Evolutionary conservation across 2,113 vertebrate genomes (phyloP), one percentile per base, ranked within the genome.

Genomic region (Campylomormyrus numenius): DNA sequence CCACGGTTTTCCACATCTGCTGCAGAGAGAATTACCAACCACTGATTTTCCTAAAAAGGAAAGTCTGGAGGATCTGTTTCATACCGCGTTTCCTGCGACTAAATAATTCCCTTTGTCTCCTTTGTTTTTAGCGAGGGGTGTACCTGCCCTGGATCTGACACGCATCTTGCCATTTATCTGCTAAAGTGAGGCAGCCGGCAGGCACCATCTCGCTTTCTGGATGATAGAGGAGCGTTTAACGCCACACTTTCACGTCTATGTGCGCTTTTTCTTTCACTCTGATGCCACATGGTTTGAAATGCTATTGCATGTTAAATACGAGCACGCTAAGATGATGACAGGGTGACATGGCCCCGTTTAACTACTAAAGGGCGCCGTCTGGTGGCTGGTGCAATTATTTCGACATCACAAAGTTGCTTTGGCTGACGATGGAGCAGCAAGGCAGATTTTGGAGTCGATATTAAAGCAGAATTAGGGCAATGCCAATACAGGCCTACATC

Each of bases 81-180:
- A 87, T n/a, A 27, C 49, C 49, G 0, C 49, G 9, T 50, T 87
- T 87, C 48, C 85, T 2, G 13, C 13, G n/a, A 87, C 46, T 52
- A 87, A 49, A 87, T 87, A 31, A 87, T 52, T 46, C 85, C 24
- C 46, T 87, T 87, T 87, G 46, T 87, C 46, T 87, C 46, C 48
- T 52, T 87, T 87, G 48, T 56, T 39, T 87, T 53, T 27, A 80
- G 31, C 6, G 6, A 19, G 35, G 35, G 74, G 35, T 42, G 19
- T 46, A 85, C 85, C 10, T 53, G 50, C 48, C 50, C n/a, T 87
- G 2, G n/a, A 87, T 27, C 21, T 87, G 46, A 87, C 85, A 87
- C 15, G 17, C 49, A 21, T 46, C 45, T 45, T 10, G 19, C 83
- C 9, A 85, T 46, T 45, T 46, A 48, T 46, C 15, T 42, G 74